Base-by-base conservation (phyloP, 2,888 invertebrate species). In the Octonoba sinensis region DNA sequence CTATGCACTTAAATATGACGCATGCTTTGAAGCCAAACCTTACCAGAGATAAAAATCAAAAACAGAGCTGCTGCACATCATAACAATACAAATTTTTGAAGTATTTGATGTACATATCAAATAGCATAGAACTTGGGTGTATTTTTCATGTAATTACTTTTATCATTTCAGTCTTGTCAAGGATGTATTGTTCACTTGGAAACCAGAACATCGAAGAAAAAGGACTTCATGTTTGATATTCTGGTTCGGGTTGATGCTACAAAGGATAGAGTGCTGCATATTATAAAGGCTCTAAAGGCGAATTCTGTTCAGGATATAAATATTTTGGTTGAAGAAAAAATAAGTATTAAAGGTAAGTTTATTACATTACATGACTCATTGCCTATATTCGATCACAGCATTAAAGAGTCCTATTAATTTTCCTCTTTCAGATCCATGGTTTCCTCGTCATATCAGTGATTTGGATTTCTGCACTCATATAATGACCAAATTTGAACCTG, bases 381-480 rank as follows among this genome's bases (percentile, higher is more conserved):
- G 8, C 8, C 8, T 36, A 36, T 36, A 36, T 12, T 20, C 8
- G 56, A 56, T 56, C 56, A 11, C 20, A 11, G 11, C 3, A 15
- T 20, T 56, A 8, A 56, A 12, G 15, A 11, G 11, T 56, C 8
- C 36, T 11, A 36, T 36, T 11, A 36, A 2, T 36, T 36, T 36
- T 8, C 8, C 6, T 36, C 3, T 36, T 6, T 0, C 22, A 79
- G 79, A 70, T 72, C 72, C 72, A 0, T 99, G 98, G 98, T 99
- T 97, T 91, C 99, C 98, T 13, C 92, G 95, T 86, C 97, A 97
- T 88, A 96, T 97, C 54, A 93, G 94, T 83, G 99, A 99, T 85
- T 91, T 99, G 88, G 99, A 99, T 89, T 93, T 93, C 89, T 99
- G 98, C 92, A 98, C 98, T 88, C 98, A 99, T 88, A 91, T 98